These are phyloP conservation scores for Deilephila porcellus DNA, from an alignment of 2,888 invertebrate genomes.

Conservation along the genomic window DNA sequence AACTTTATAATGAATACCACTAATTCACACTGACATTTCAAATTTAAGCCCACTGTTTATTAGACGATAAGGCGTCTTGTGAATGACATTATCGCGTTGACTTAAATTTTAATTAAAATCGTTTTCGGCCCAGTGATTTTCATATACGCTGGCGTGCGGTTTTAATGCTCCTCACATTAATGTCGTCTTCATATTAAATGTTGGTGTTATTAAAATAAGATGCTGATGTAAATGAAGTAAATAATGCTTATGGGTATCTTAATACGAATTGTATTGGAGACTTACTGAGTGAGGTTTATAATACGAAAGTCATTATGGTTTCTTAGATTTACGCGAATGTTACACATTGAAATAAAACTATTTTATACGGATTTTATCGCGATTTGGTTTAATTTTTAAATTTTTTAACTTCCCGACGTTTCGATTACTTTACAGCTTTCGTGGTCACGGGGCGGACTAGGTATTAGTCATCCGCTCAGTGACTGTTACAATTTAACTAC, in stretches of 20 bases:
- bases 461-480: no score
- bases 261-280: background rate
- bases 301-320: no score
- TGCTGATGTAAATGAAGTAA: background rate
- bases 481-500: no score
- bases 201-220: background rate
- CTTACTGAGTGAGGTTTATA: no score
- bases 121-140: slow-evolving; percentile 10
- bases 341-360: no score
- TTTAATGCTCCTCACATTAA: slow-evolving; percentile 6
- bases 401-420: no score
- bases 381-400: no score
- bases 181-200: background rate
- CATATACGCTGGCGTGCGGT: background rate
- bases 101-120: slow-evolving; percentile 27
- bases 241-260: no score
- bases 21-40: slow-evolving; percentile 30
- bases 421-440: no score
- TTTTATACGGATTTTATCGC: no score
- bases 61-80: slow-evolving; percentile 12
- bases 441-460: no score
- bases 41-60: slow-evolving; percentile 28
- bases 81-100: slow-evolving; percentile 8
- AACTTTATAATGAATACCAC: slow-evolving; percentile 25
- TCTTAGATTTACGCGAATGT: no score